Evolutionary conservation across 1,140 invertebrate species (phyloP).

Genomic region (Chironomus tepperi): DNA sequence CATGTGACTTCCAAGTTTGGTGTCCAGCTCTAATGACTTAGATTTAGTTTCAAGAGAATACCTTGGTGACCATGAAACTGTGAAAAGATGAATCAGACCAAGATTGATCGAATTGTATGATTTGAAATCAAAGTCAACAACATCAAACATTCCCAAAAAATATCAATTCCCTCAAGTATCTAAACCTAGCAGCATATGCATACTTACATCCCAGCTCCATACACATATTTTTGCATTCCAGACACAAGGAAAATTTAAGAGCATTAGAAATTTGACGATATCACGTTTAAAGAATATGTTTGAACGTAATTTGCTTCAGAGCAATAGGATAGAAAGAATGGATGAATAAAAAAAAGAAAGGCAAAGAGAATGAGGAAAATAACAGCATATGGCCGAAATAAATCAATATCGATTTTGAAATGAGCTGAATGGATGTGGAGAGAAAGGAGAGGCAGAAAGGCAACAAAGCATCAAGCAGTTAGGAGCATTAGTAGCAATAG

Average conservation of each 20-base stretch:
- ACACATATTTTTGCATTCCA: neutral
- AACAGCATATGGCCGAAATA: slow-evolving; percentile 1
- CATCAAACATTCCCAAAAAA: too few species aligned
- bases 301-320: neutral
- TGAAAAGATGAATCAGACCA: too few species aligned
- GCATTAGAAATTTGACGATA: slow-evolving; percentile 12
- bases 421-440: neutral
- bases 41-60: too few species aligned
- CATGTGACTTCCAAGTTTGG: too few species aligned
- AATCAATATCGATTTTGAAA: slow-evolving; percentile 9
- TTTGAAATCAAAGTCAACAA: too few species aligned
- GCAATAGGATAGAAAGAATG: neutral
- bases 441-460: neutral
- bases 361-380: neutral
- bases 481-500: neutral
- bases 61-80: too few species aligned
- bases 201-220: neutral
- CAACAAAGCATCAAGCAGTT: neutral
- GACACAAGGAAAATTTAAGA: neutral
- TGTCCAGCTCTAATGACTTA: too few species aligned
- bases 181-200: too few species aligned
- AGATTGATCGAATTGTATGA: too few species aligned
- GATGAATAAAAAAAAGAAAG: neutral
- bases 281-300: slow-evolving; percentile 1
- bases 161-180: too few species aligned